Percentiles rank a stretch among this genome's conserved stretches.
phyloP scores from a whole-genome alignment of 1,140 invertebrate genomes.

The Ips typographus region DNA sequence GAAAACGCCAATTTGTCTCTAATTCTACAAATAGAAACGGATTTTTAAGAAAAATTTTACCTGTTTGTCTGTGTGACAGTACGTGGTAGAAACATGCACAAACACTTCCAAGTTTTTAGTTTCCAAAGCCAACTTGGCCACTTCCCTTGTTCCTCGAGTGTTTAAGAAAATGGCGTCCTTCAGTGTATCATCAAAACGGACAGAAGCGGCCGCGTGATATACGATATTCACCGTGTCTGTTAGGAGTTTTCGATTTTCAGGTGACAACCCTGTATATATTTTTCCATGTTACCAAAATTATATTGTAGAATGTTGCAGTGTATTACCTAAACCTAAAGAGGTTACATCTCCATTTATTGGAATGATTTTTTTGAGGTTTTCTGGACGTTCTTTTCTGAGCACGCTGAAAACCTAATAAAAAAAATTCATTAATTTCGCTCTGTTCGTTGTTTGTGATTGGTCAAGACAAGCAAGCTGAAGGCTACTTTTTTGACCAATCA shows the following conservation, averaged over 20 bases:
- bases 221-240: slow-evolving; percentile 76
- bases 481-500: slow-evolving; percentile 52
- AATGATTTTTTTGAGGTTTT: slow-evolving; percentile 67
- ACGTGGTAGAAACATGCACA: slow-evolving; percentile 85
- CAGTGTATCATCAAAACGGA: slow-evolving; percentile 80
- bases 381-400: slow-evolving; percentile 58
- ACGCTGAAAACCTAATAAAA: slow-evolving; percentile 58
- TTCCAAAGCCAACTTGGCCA: slow-evolving; percentile 58
- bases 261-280: slow-evolving; percentile 11
- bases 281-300: neutral
- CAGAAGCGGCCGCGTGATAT: slow-evolving; percentile 92
- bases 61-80: slow-evolving; percentile 71
- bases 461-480: neutral
- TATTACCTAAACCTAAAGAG: slow-evolving; percentile 60
- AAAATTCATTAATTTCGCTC: neutral
- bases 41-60: slow-evolving; percentile 29
- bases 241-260: slow-evolving; percentile 60
- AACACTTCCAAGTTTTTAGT: slow-evolving; percentile 65
- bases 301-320: slow-evolving; percentile 12
- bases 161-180: slow-evolving; percentile 62
- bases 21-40: neutral
- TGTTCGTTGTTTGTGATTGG: neutral
- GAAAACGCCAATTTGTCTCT: neutral
- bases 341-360: slow-evolving; percentile 78
- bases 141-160: slow-evolving; percentile 57